These are phyloP conservation scores for Anolis sagrei DNA, from an alignment of 2,113 vertebrate species.

Conservation along the genomic window DNA sequence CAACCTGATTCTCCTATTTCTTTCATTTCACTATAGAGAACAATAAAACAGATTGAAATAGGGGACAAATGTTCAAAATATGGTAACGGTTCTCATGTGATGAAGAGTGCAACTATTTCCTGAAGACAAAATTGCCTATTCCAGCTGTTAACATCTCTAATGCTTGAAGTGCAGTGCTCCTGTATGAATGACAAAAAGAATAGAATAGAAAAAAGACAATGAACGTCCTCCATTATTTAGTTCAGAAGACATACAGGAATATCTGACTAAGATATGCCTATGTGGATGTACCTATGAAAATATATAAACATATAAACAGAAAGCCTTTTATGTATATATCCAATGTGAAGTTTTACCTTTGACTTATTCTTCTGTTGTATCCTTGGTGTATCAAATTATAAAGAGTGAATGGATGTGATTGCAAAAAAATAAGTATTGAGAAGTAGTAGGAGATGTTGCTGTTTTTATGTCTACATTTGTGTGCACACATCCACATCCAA, in stretches of 20 bases:
- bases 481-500: background rate
- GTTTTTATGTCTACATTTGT: constrained; percentile 14
- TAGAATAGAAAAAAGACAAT: background rate
- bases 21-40: background rate
- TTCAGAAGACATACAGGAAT: background rate
- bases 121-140: background rate
- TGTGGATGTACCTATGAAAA: no score
- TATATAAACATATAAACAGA: background rate
- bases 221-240: background rate
- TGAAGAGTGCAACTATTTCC: background rate
- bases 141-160: background rate
- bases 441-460: constrained; percentile 3
- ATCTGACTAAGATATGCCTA: background rate
- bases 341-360: constrained; percentile 4
- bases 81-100: background rate
- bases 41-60: background rate
- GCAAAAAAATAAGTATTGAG: background rate
- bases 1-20: background rate
- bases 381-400: background rate
- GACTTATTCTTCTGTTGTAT: background rate
- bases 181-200: background rate
- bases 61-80: background rate
- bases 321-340: background rate
- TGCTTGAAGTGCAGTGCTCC: background rate
- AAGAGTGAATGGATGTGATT: background rate